A percentile compares a stretch with the other conserved stretches of the same genome.
Evolutionary conservation across 2,797 vertebrate genomes (phyloP).

Genomic region (Prionace glauca): DNA sequence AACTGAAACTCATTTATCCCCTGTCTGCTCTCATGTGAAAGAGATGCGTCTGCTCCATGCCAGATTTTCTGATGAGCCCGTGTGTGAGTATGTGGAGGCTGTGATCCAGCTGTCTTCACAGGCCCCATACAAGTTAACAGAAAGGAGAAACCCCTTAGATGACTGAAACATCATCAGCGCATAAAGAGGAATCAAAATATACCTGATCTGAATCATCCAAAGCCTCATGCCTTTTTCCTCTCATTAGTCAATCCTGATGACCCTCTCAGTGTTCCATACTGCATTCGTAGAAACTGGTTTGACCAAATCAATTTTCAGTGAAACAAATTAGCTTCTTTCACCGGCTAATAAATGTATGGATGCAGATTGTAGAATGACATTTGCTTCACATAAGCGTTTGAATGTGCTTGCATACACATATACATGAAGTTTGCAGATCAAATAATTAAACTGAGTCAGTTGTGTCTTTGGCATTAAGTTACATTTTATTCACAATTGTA

Average conservation of each 20-base stretch:
- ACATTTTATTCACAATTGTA: constrained; percentile 1
- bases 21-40: not conserved
- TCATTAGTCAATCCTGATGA: not conserved
- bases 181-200: not conserved
- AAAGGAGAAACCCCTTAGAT: not conserved
- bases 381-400: not conserved
- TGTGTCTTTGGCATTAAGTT: not conserved
- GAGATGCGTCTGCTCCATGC: not conserved
- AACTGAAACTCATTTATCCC: not conserved
- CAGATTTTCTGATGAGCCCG: not conserved
- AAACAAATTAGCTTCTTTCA: not conserved
- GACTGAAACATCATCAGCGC: not conserved
- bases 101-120: not conserved
- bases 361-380: not conserved
- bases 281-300: not conserved
- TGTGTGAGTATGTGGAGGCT: too few species aligned
- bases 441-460: not conserved
- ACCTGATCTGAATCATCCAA: not conserved
- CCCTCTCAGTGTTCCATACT: not conserved
- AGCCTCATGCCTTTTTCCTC: not conserved
- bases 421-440: not conserved
- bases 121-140: not conserved
- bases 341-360: not conserved
- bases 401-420: not conserved
- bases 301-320: not conserved